Evolutionary conservation across 2,797 vertebrate species (phyloP).

Genomic region (Microctenopoma lineatum): DNA sequence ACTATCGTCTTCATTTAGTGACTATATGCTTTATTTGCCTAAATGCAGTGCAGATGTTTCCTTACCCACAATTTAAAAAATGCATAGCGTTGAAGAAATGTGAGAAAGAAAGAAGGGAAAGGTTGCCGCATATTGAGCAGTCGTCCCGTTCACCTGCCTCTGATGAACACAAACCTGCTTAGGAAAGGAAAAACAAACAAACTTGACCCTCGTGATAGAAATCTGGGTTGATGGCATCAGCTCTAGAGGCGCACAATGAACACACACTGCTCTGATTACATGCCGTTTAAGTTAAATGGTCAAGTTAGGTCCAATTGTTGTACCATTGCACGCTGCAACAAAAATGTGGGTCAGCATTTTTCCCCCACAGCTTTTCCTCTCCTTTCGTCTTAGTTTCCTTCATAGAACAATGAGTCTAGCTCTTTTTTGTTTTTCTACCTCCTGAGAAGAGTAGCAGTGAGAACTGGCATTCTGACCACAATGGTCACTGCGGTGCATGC

Average conservation of each 20-base stretch:
- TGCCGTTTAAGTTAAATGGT: constrained; percentile 65
- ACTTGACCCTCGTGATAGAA: constrained; percentile 52
- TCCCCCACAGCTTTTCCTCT: constrained; percentile 58
- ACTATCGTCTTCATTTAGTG: constrained; percentile 19
- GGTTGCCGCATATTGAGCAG: constrained; percentile 34
- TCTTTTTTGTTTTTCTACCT: constrained; percentile 40
- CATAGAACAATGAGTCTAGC: constrained; percentile 74
- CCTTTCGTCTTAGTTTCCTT: constrained; percentile 68
- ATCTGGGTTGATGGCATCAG: constrained; percentile 71
- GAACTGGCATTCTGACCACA: constrained; percentile 49
- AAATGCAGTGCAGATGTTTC: constrained; percentile 55
- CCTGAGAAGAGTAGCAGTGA: constrained; percentile 25
- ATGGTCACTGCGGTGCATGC: constrained; percentile 16
- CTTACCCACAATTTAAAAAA: constrained; percentile 20
- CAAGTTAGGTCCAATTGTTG: constrained; percentile 58
- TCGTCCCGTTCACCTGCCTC: constrained; percentile 25
- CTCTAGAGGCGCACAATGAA: constrained; percentile 63
- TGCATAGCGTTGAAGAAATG: constrained; percentile 15
- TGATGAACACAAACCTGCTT: constrained; percentile 42
- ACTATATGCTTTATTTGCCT: constrained; percentile 3
- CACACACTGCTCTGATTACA: constrained; percentile 76
- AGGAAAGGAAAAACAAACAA: neutral
- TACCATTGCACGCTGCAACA: constrained; percentile 64
- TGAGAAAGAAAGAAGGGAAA: constrained; percentile 18
- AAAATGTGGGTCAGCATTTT: constrained; percentile 74